phyloP scores from a whole-genome alignment of 2,888 invertebrate species.

The Aleiodes alternator region DNA sequence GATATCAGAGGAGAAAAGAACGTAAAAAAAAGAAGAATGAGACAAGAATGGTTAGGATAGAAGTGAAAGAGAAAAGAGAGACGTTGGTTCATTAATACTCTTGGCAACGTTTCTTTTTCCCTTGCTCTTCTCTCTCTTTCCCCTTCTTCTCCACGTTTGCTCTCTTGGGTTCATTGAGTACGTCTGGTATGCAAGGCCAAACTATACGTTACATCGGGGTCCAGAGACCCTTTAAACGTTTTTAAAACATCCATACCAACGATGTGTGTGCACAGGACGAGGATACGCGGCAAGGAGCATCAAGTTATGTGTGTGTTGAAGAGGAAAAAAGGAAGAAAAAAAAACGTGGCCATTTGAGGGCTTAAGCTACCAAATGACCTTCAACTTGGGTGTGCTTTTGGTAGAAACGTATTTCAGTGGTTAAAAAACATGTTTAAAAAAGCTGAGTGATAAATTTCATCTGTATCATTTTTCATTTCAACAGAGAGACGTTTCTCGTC shows the following conservation, averaged over 20 bases:
- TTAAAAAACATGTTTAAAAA: not conserved
- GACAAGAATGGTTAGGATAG: slow-evolving; percentile 25
- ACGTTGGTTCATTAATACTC: slow-evolving; percentile 61
- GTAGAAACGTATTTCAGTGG: not conserved
- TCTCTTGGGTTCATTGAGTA: slow-evolving; percentile 66
- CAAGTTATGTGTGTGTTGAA: slow-evolving; percentile 53
- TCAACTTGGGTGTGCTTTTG: slow-evolving; percentile 22
- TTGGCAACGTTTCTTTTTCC: slow-evolving; percentile 48
- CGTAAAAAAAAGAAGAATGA: slow-evolving; percentile 23
- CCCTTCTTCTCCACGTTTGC: slow-evolving; percentile 41
- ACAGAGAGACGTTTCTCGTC: not conserved
- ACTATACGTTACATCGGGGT: slow-evolving; percentile 49
- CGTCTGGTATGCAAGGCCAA: slow-evolving; percentile 70
- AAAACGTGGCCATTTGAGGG: slow-evolving; percentile 1
- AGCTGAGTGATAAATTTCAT: slow-evolving; percentile 14
- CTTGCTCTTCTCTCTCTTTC: slow-evolving; percentile 27
- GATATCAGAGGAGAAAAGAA: slow-evolving; percentile 31
- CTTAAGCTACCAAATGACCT: slow-evolving; percentile 33
- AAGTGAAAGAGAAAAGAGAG: slow-evolving; percentile 43
- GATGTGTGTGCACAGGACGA: slow-evolving; percentile 17
- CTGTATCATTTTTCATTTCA: slow-evolving; percentile 34
- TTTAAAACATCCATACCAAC: not conserved
- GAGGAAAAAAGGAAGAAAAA: not conserved
- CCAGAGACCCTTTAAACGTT: slow-evolving; percentile 43
- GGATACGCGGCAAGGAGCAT: slow-evolving; percentile 22